Percentiles rank a stretch among this genome's conserved stretches.
These are phyloP conservation scores for Ramphastos sulfuratus DNA, from an alignment of 2,113 vertebrate genomes.

Conservation along the genomic window DNA sequence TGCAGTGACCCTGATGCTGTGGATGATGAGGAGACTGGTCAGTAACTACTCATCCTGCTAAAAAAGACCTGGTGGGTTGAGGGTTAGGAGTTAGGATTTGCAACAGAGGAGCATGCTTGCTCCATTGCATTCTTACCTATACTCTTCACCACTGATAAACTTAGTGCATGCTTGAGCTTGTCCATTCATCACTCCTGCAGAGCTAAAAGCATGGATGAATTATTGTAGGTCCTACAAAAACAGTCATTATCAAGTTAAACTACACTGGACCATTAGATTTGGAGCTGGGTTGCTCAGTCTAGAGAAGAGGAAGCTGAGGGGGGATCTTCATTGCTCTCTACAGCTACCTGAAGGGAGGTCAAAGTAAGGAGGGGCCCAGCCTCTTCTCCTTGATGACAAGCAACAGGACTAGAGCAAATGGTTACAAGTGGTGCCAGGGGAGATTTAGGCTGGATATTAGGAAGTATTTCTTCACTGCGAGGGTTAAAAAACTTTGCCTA, in stretches of 20 bases:
- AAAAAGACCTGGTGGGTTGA: not conserved
- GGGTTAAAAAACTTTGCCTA: too few relatives aligned
- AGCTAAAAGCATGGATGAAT: not conserved
- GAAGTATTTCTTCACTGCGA: too few relatives aligned
- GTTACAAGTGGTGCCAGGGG: too few relatives aligned
- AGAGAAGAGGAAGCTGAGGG: too few relatives aligned
- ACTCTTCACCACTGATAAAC: not conserved
- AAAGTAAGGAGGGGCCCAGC: too few relatives aligned
- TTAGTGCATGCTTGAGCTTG: not conserved
- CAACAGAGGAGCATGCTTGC: fast-evolving
- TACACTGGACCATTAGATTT: not conserved
- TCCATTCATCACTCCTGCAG: not conserved
- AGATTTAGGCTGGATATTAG: too few relatives aligned
- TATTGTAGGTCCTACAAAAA: not conserved
- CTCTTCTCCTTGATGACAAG: too few relatives aligned
- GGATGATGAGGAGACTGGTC: not conserved
- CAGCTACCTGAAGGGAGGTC: too few relatives aligned
- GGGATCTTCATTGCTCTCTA: too few relatives aligned
- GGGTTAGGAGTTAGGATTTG: not conserved
- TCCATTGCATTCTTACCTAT: not conserved
- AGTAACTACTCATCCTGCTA: not conserved
- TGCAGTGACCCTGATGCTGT: not conserved
- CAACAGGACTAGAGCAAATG: too few relatives aligned
- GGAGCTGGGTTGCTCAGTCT: too few relatives aligned
- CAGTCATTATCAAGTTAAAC: not conserved